phyloP scores from a whole-genome alignment of 2,113 vertebrate species.

The Salvator merianae region DNA sequence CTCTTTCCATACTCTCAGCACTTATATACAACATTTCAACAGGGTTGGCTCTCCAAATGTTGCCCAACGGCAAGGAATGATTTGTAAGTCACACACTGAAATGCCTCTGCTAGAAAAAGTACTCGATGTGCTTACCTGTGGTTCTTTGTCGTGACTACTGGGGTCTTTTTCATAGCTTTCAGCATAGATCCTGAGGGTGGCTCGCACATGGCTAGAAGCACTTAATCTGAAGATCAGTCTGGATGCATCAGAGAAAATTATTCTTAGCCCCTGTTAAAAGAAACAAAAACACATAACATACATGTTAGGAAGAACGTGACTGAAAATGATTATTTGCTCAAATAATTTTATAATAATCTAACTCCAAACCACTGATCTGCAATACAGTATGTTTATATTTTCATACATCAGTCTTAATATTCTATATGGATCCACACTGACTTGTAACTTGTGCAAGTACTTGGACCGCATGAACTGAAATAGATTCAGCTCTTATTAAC shows the following conservation, averaged over 20 bases:
- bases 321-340: not conserved
- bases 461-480: not conserved
- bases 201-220: constrained; percentile 85
- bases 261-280: constrained; percentile 85
- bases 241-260: constrained; percentile 89
- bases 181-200: constrained; percentile 91
- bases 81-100: too few species aligned
- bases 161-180: constrained; percentile 95
- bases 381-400: not conserved
- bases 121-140: constrained; percentile 78
- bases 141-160: constrained; percentile 88
- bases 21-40: not conserved
- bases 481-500: not conserved
- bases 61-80: too few species aligned
- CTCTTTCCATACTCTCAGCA: not conserved
- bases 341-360: not conserved
- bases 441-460: too few species aligned
- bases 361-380: not conserved
- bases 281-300: not conserved
- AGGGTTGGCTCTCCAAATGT: too few species aligned
- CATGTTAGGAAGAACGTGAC: not conserved
- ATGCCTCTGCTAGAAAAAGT: not conserved
- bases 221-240: constrained; percentile 94
- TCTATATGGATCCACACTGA: not conserved
- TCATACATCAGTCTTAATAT: not conserved